Percentiles rank a stretch among this genome's conserved stretches.
These are phyloP conservation scores for Myathropa florea DNA, from an alignment of 2,888 invertebrate genomes.

Conservation along the genomic window DNA sequence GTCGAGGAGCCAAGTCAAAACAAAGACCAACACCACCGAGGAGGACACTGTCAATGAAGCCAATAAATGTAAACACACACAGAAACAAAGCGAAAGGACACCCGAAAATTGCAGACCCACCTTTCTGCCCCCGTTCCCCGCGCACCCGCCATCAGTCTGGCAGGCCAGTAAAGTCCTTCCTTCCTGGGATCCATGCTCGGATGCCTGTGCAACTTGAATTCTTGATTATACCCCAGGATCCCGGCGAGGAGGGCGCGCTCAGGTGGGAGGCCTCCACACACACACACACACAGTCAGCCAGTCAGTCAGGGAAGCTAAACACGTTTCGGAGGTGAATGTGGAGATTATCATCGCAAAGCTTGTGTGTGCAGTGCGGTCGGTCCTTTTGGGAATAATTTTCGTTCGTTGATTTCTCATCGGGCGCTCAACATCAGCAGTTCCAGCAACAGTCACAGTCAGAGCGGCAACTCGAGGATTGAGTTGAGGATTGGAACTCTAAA, in stretches of 20 bases:
- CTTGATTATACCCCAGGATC: conserved; percentile 31
- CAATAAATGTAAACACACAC: conserved; percentile 54
- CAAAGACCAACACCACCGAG: not conserved
- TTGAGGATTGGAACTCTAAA: conserved; percentile 25
- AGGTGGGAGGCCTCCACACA: not conserved
- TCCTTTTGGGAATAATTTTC: conserved; percentile 46
- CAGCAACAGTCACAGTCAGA: too few relatives aligned
- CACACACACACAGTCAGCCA: not conserved
- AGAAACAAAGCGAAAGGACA: not conserved
- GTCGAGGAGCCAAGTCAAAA: not conserved
- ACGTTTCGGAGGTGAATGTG: conserved; percentile 21
- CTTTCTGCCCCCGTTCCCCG: too few relatives aligned
- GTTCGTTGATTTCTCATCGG: conserved; percentile 48
- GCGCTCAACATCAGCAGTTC: not conserved
- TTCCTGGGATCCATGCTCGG: conserved; percentile 20
- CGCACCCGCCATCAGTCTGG: too few relatives aligned
- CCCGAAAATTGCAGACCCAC: conserved; percentile 36
- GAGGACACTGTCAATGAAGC: conserved; percentile 48
- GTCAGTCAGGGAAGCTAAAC: not conserved
- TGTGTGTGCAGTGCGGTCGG: conserved; percentile 4
- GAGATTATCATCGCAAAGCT: conserved; percentile 51
- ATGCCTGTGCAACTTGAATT: conserved; percentile 21
- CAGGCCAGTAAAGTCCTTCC: conserved; percentile 21
- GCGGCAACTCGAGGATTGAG: not conserved
- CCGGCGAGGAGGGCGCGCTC: not conserved